Conservation (phyloP, 2,797 vertebrate species). For the Oreochromis grahami region DNA sequence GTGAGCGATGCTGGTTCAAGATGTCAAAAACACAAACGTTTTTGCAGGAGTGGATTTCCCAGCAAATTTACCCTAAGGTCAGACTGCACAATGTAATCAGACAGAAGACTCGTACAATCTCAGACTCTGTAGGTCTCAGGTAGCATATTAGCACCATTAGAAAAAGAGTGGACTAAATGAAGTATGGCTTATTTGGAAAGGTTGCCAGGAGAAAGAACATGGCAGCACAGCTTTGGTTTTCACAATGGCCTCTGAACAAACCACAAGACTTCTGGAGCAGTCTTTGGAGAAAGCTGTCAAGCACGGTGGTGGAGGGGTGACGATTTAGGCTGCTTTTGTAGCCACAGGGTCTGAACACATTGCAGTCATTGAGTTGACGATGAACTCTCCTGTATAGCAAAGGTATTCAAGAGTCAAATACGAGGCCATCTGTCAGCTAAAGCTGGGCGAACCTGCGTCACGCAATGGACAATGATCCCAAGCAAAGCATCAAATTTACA, state of each 20-base stretch:
- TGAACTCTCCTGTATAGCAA: not conserved
- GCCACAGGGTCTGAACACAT: not conserved
- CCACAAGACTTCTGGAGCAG: not conserved
- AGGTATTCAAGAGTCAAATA: not conserved
- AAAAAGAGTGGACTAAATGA: not conserved
- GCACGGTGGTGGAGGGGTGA: not conserved
- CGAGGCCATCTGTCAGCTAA: not conserved
- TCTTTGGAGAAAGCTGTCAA: not conserved
- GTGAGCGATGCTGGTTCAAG: not conserved
- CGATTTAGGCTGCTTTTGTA: not conserved
- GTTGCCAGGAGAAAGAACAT: not conserved
- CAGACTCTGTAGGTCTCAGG: not conserved
- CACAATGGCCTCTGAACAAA: not conserved
- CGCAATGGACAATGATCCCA: not conserved
- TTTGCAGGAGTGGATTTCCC: not conserved
- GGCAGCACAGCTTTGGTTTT: accelerated
- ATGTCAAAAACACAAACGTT: not conserved
- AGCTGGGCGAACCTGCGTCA: not conserved
- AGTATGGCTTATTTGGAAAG: not conserved
- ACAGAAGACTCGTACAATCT: not conserved
- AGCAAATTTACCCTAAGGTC: not conserved
- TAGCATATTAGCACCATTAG: not conserved
- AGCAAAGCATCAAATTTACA: not conserved
- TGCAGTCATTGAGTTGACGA: not conserved
- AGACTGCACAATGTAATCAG: not conserved